Conservation (phyloP, 2,797 vertebrate species). For the Botia almorhae region DNA sequence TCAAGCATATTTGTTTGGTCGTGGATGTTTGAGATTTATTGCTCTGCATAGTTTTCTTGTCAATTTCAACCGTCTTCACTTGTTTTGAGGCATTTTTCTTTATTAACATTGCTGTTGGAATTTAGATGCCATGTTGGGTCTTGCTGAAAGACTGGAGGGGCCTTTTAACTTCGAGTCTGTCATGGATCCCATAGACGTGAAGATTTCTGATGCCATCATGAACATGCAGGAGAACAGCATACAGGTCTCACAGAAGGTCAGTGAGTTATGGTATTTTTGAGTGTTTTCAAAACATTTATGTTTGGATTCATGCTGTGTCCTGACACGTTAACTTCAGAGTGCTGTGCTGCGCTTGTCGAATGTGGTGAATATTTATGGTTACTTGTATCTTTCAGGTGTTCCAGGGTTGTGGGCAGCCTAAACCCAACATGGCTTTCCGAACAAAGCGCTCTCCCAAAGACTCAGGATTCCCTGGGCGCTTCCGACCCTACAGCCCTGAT, state of each 20-base stretch:
- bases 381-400: constrained; percentile 82
- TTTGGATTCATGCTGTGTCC: neutral
- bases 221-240: constrained; percentile 99
- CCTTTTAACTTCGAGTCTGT: constrained; percentile 97
- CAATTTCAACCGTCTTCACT: neutral
- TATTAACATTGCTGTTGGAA: neutral
- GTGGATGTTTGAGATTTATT: neutral
- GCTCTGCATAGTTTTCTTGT: neutral
- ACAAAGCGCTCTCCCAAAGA: constrained; percentile 85
- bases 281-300: neutral
- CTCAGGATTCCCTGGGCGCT: constrained; percentile 83
- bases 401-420: constrained; percentile 93
- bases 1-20: too few relatives aligned
- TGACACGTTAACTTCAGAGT: neutral
- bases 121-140: constrained; percentile 90
- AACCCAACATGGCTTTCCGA: constrained; percentile 74
- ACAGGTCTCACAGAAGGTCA: constrained; percentile 94
- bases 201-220: constrained; percentile 98
- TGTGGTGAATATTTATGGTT: neutral
- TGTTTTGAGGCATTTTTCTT: neutral
- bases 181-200: constrained; percentile 97
- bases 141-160: constrained; percentile 92
- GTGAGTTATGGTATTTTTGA: constrained; percentile 37
- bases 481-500: constrained; percentile 90
- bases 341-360: too few relatives aligned